Evolutionary conservation across 30 jellyfish, hydroid and myxozoan genomes (phyloP).

Genomic region (Aurelia coerulea): DNA sequence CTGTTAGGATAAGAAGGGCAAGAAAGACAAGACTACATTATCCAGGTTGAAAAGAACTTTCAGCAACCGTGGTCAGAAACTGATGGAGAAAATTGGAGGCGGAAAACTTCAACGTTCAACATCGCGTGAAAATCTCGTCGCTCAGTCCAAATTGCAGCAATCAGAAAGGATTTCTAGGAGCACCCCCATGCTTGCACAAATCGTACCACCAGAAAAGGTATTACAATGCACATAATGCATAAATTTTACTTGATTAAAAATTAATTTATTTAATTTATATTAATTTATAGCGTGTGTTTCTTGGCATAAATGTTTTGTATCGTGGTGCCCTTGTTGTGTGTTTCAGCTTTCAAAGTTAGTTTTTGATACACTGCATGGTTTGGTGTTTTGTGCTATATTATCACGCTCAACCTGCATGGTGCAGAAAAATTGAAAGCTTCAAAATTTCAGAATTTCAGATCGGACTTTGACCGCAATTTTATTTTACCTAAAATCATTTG

Average conservation of each 20-base stretch:
- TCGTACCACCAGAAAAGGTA: constrained; percentile 80
- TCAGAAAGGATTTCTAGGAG: constrained; percentile 97
- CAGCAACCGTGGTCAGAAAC: constrained; percentile 97
- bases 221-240: constrained; percentile 31
- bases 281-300: background rate
- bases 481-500: too few relatives aligned
- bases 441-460: too few relatives aligned
- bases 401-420: too few relatives aligned
- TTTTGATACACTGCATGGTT: too few relatives aligned
- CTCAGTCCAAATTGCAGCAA: constrained; percentile 81
- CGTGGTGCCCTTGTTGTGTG: background rate
- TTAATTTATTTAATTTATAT: background rate
- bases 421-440: too few relatives aligned
- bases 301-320: background rate
- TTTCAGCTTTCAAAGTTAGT: background rate
- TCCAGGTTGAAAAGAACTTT: constrained; percentile 96
- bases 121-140: constrained; percentile 91
- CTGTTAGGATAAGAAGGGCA: constrained; percentile 81
- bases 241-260: background rate
- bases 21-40: constrained; percentile 90
- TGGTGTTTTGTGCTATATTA: too few relatives aligned
- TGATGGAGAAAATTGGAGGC: constrained; percentile 96
- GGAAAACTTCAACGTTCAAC: constrained; percentile 94
- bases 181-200: constrained; percentile 97
- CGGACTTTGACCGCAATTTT: too few relatives aligned